Conservation (phyloP, 2,113 vertebrate genomes). For the Spea bombifrons region DNA sequence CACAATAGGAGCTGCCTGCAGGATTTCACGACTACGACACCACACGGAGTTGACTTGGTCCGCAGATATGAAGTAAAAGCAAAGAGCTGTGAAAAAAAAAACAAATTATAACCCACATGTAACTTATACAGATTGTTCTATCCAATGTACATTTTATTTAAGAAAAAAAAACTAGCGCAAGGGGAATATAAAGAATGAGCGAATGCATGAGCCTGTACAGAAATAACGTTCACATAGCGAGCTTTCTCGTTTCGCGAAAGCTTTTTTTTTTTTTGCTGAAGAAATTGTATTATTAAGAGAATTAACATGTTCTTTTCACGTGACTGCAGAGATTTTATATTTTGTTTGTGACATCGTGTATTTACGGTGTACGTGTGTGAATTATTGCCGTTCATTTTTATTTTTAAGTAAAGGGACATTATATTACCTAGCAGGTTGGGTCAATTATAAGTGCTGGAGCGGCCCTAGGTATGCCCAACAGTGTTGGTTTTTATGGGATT, state of each 20-base stretch:
- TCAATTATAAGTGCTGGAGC: neutral
- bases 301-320: neutral
- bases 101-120: neutral
- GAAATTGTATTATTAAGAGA: neutral
- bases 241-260: neutral
- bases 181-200: constrained; percentile 74
- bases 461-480: too few relatives aligned
- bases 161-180: constrained; percentile 59
- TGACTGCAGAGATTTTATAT: constrained; percentile 9
- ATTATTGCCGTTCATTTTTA: constrained; percentile 46
- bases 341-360: constrained; percentile 35
- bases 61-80: constrained; percentile 8
- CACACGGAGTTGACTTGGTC: constrained; percentile 8
- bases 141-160: constrained; percentile 65
- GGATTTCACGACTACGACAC: neutral
- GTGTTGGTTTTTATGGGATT: too few relatives aligned
- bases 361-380: constrained; percentile 63
- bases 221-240: neutral
- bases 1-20: constrained; percentile 1
- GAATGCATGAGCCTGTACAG: constrained; percentile 66
- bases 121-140: constrained; percentile 59
- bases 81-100: constrained; percentile 23
- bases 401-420: neutral
- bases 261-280: constrained; percentile 6
- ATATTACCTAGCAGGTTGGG: neutral